Conservation (phyloP, 2,888 invertebrate genomes). For the Zootermopsis nevadensis region DNA sequence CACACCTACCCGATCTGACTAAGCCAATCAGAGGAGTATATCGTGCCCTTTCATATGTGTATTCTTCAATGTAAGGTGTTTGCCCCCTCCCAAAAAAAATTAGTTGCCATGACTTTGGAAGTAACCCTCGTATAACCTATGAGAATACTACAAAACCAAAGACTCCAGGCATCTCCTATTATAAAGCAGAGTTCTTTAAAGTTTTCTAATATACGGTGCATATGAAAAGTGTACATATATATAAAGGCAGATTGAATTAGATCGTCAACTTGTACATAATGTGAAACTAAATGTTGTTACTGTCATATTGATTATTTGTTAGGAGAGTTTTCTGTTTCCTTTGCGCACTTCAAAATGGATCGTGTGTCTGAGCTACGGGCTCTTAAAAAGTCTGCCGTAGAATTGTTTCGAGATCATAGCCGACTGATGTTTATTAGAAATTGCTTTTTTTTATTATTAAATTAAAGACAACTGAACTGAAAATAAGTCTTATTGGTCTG, state of each 20-base stretch:
- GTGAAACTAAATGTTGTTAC: background rate
- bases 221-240: background rate
- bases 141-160: background rate
- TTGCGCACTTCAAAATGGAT: background rate
- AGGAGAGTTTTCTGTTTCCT: background rate
- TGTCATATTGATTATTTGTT: background rate
- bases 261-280: background rate
- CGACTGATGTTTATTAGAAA: background rate
- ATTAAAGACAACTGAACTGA: background rate
- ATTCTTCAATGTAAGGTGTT: no score
- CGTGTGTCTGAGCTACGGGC: background rate
- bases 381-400: background rate
- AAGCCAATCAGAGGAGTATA: no score
- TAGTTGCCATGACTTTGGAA: no score
- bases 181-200: no score
- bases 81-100: no score
- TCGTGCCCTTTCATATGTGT: no score
- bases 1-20: no score
- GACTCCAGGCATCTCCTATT: background rate
- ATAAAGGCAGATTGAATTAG: background rate
- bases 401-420: background rate
- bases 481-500: no score
- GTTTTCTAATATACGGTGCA: background rate
- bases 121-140: no score
- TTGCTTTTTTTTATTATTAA: constrained; percentile 1